Percentiles rank a stretch among this genome's conserved stretches.
phyloP scores from a whole-genome alignment of 2,888 invertebrate genomes.

The Dendrolimus pini region DNA sequence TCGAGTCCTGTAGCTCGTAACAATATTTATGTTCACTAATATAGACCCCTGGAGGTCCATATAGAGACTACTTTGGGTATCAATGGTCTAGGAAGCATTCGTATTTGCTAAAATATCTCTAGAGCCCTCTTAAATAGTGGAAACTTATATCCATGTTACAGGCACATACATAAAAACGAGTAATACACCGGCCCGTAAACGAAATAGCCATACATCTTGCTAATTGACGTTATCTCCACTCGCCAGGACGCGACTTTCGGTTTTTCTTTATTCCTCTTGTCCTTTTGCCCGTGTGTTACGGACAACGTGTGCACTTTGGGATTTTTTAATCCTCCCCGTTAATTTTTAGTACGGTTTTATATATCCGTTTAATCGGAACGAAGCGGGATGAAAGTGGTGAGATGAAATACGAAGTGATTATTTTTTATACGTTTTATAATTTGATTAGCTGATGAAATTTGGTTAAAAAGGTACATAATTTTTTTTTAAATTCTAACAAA shows the following conservation, averaged over 20 bases:
- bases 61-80: too few relatives aligned
- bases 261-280: constrained; percentile 16
- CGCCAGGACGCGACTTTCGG: constrained; percentile 11
- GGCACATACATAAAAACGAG: background rate
- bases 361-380: background rate
- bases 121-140: too few relatives aligned
- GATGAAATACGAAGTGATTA: too few relatives aligned
- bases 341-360: background rate
- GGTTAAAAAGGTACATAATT: too few relatives aligned
- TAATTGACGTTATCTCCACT: constrained; percentile 31
- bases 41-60: too few relatives aligned
- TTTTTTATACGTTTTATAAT: too few relatives aligned
- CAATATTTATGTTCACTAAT: too few relatives aligned
- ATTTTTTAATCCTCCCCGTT: constrained; percentile 3
- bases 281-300: constrained; percentile 13
- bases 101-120: too few relatives aligned
- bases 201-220: constrained; percentile 26
- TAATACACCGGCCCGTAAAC: constrained; percentile 8
- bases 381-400: too few relatives aligned
- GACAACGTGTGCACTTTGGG: constrained; percentile 4
- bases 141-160: background rate
- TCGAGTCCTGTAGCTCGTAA: too few relatives aligned
- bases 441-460: constrained; percentile 3
- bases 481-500: too few relatives aligned
- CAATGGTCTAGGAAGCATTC: too few relatives aligned